A percentile compares a stretch with the other conserved stretches of the same genome.
Evolutionary conservation across 2,888 invertebrate species (phyloP).

Genomic region (Tetragnatha montana): DNA sequence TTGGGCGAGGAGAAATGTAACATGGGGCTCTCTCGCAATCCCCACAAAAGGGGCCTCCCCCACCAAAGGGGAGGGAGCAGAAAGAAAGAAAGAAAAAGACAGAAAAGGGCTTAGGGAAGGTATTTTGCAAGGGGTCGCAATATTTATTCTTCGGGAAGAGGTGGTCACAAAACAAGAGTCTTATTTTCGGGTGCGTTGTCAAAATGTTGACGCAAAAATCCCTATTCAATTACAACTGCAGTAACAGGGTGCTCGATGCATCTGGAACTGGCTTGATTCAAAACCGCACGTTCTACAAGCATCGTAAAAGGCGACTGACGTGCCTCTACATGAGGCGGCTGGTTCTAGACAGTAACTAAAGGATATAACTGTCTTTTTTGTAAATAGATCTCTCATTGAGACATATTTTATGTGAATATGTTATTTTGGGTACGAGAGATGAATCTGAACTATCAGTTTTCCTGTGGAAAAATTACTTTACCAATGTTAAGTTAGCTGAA

Average conservation of each 20-base stretch:
- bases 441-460: too few relatives aligned
- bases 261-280: neutral
- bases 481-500: too few relatives aligned
- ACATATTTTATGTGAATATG: too few relatives aligned
- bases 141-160: conserved; percentile 52
- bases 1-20: conserved; percentile 60
- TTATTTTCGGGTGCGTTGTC: conserved; percentile 55
- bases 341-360: too few relatives aligned
- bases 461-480: too few relatives aligned
- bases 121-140: conserved; percentile 51
- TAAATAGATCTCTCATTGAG: too few relatives aligned
- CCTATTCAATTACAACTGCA: conserved; percentile 58
- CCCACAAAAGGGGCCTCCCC: conserved; percentile 25
- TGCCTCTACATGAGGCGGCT: too few relatives aligned
- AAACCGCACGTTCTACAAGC: too few relatives aligned
- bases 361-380: too few relatives aligned
- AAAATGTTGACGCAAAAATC: conserved; percentile 66
- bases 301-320: too few relatives aligned
- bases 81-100: conserved; percentile 6
- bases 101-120: conserved; percentile 47
- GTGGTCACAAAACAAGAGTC: conserved; percentile 32
- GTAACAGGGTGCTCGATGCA: conserved; percentile 33
- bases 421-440: too few relatives aligned
- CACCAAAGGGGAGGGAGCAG: conserved; percentile 6
- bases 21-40: conserved; percentile 44